Evolutionary conservation across 2,888 invertebrate species (phyloP).

Genomic region (Tricholauxania praeusta): DNA sequence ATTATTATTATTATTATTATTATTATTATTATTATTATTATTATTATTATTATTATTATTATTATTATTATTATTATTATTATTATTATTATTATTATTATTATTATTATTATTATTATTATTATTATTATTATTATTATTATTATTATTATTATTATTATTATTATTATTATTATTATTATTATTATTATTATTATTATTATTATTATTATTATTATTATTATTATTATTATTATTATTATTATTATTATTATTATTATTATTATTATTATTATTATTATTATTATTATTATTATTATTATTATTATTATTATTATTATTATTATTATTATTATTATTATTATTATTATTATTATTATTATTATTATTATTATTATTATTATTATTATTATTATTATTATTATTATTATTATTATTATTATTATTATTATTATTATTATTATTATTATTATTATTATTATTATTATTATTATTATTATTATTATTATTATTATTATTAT

Average conservation of each 20-base stretch:
- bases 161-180: background rate
- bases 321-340: too few relatives aligned
- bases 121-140: conserved; percentile 7
- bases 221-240: conserved; percentile 9
- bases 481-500: too few relatives aligned
- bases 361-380: too few relatives aligned
- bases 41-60: conserved; percentile 9
- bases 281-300: conserved; percentile 1
- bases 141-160: conserved; percentile 9
- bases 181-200: conserved; percentile 2
- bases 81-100: conserved; percentile 9
- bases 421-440: too few relatives aligned
- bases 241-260: conserved; percentile 9
- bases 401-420: too few relatives aligned
- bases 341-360: too few relatives aligned
- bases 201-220: conserved; percentile 5
- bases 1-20: background rate
- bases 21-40: conserved; percentile 9
- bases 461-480: too few relatives aligned
- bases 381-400: too few relatives aligned
- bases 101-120: conserved; percentile 9
- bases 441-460: too few relatives aligned
- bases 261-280: conserved; percentile 3
- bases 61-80: conserved; percentile 9
- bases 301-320: too few relatives aligned